Base-by-base conservation (phyloP, 2,797 vertebrate genomes). In the Catharus ustulatus region DNA sequence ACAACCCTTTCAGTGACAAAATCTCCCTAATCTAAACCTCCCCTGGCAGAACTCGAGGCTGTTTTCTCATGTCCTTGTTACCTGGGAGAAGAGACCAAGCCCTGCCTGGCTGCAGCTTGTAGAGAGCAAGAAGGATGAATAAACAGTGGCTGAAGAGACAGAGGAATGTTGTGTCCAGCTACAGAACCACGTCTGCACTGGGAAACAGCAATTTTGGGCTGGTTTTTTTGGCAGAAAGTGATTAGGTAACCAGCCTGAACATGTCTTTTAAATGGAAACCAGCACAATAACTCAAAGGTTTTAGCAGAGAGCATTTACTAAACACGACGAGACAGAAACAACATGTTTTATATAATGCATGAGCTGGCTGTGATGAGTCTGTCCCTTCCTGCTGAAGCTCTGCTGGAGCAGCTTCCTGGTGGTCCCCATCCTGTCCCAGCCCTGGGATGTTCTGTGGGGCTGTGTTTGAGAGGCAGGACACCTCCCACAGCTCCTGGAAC, bases 311-410 rank as follows among this genome's bases (percentile, higher is more conserved):
- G 40, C 69, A 32, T 77, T 89, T 84, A 58, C 75, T 51, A 68
- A 94, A 81, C 3, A 24, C 58, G 38, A 85, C 76, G 59, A 72
- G 89, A 87, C 73, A 89, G 79, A 89, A 91, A 92, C 49, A 87
- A 74, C 16, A 43, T 40, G 82, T n/a, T 94, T 91, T 72, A 89
- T 69, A 16, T 71, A 91, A 87, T 2, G 38, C 68, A 27, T 21
- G 59, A 82, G 52, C 81, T 34, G 64, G 36, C 71, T 63, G 61
- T 2, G 5, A 72, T 19, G 54, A 84, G 57, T 18, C 27, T 48
- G 40, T 49, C 42, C 6, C 29, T 87, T 42, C 29, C 24, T 48
- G 69, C 74, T 67, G 5, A 66, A 87, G 54, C 51, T 7, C 27
- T 1, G 30, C 43, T 0, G 1, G 61, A 52, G 62, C 27, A 16